phyloP scores from a whole-genome alignment of 2,888 invertebrate genomes.

The Caenorhabditis sp. region DNA sequence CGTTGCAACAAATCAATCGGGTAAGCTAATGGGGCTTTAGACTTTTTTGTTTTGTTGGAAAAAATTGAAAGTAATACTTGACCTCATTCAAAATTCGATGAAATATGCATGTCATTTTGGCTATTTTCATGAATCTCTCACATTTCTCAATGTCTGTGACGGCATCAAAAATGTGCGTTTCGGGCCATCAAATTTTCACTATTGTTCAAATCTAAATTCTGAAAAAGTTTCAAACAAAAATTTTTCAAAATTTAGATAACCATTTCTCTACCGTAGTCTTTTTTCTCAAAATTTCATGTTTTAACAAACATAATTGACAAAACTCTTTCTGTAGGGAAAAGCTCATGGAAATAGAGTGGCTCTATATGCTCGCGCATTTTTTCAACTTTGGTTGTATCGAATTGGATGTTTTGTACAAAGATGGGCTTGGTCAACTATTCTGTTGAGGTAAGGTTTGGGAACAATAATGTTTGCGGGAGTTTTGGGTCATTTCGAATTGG shows the following conservation, averaged over 20 bases:
- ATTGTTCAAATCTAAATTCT: no score
- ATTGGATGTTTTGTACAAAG: constrained; percentile 63
- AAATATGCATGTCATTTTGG: no score
- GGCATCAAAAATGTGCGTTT: no score
- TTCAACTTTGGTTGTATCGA: constrained; percentile 61
- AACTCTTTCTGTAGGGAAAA: constrained; percentile 53
- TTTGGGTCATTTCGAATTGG: not conserved
- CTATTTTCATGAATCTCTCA: no score
- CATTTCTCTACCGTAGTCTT: no score
- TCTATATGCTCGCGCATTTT: constrained; percentile 65
- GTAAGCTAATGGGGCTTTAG: constrained; percentile 76
- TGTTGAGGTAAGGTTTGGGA: constrained; percentile 22
- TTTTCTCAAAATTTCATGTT: no score
- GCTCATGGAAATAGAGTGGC: constrained; percentile 65
- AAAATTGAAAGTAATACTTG: no score
- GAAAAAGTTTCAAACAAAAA: no score
- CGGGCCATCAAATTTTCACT: no score
- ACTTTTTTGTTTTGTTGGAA: not conserved
- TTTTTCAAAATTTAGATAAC: no score
- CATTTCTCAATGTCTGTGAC: no score
- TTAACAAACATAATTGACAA: not conserved
- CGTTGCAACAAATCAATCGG: constrained; percentile 93
- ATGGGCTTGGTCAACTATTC: constrained; percentile 47
- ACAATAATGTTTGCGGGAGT: not conserved
- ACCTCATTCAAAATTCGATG: no score